Evolutionary conservation across 2,113 vertebrate genomes (phyloP), one percentile per base, ranked within the genome.

Genomic region (Chlorocebus sabaeus): DNA sequence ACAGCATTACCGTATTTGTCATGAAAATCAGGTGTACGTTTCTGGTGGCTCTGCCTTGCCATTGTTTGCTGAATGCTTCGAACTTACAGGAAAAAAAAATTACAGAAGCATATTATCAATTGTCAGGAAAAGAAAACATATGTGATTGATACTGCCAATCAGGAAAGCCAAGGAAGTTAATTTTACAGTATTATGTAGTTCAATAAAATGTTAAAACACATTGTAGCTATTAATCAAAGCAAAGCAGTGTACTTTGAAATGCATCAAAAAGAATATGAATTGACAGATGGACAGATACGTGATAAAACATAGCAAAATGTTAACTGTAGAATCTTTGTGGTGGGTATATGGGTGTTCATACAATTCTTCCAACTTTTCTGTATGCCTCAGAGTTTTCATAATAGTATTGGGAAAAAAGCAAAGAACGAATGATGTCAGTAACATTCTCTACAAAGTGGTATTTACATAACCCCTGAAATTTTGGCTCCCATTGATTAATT

Each of bases 1-100:
- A 99, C 16, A 20, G 98, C 55, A 90, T 98, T 99, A 35, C 99
- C 99, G 0, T 99, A 99, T 48, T 99, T 98, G 43, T 99, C 99
- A 8, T 99, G 99, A 94, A 99, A 99, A 97, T 96, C 35, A 0
- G 98, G 98, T 59, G 91, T 95, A 2, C 96, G 6, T 92, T 98
- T 99, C 91, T 97, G 98, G 45, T 99, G 99, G 78, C 89, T 97
- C 16, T 93, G 98, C 90, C 99, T 98, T 84, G 98, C 73, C 38
- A 98, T 61, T 12, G 97, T 95, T 61, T 88, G 98, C 86, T 97
- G 98, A 97, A 99, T 50, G 22, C 98, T 90, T 89, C 98, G 99
- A 96, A 98, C 99, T 99, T 75, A 67, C 7, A 16, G 48, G 1
- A 64, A 67, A 88, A 52, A 75, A 48, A 86, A 76, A 0, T 97